Base-by-base conservation (phyloP, 1,140 invertebrate species). In the Apis mellifera region DNA sequence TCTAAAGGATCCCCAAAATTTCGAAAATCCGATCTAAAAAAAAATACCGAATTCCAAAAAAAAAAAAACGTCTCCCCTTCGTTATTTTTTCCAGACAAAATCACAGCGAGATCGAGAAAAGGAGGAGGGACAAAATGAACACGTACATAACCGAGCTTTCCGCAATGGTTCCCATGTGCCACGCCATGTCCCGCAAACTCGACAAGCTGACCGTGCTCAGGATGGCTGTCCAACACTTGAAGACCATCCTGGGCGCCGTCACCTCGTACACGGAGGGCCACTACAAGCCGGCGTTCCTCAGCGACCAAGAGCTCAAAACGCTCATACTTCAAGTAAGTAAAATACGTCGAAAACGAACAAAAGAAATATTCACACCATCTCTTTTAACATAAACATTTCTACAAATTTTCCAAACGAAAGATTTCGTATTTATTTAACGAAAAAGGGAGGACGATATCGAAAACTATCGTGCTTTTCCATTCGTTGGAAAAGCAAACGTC, bases 41-140 rank as follows among this genome's bases (percentile, higher is more conserved):
- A 1, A 26, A 26, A 26, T 26, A 26, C 1, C 32, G 32, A 32
- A 32, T 32, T 32, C 32, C 4, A 32, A 32, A 32, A 32, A 32
- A 26, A 26, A 26, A 26, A 32, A 32, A 32, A 17, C 9, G 2
- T 32, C 4, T 32, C 13, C 3, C 7, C 7, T 0, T 15, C 19
- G 1, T 15, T 12, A 5, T n/a, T 13, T n/a, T 5, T 73, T 93
- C 2, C 90, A 97, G 97, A 86, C 97, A 98, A 93, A 99, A 99
- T 94, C 98, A 99, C 94, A 99, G 98, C 92, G 98, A 99, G 94
- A 99, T 99, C 82, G 98, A 99, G 93, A 99, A 99, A 92, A 95
- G 98, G 1, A 95, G 98, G 7, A 95, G 98, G 23, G 98, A 99
- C 92, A 99, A 99, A 94, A 99, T 99, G 98, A 99, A 99, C 94